phyloP scores from a whole-genome alignment of 2,113 vertebrate genomes.

The Casuarius casuarius region DNA sequence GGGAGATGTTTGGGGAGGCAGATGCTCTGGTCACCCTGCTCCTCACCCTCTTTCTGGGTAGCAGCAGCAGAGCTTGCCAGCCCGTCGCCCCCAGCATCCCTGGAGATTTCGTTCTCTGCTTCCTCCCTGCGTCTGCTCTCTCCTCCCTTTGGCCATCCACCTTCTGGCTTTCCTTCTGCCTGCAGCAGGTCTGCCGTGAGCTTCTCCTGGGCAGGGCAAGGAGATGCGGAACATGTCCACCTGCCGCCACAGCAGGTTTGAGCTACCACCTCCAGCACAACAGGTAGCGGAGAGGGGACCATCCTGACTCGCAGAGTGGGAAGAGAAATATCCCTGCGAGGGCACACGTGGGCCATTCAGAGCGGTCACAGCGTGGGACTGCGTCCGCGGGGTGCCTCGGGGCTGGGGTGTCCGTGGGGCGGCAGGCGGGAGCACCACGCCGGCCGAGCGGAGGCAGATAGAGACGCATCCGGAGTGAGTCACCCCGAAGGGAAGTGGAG shows the following conservation, averaged over 20 bases:
- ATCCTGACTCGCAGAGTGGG: too few relatives aligned
- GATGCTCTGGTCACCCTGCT: not conserved
- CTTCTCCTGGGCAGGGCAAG: accelerated
- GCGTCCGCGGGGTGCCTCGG: accelerated
- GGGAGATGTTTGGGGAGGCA: not conserved
- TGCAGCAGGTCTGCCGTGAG: not conserved
- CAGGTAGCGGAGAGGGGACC: not conserved
- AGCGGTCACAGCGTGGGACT: not conserved
- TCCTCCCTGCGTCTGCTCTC: not conserved
- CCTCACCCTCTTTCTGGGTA: not conserved
- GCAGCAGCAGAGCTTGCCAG: not conserved
- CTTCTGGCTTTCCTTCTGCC: not conserved
- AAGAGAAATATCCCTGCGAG: not conserved
- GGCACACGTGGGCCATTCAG: not conserved
- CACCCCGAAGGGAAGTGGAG: not conserved
- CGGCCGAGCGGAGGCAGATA: not conserved
- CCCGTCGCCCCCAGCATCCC: not conserved
- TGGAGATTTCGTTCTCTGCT: not conserved
- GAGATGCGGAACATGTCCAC: not conserved
- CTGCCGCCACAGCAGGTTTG: not conserved
- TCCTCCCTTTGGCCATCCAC: not conserved
- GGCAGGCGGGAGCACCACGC: not conserved
- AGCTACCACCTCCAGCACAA: not conserved
- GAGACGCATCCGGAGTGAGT: conserved; percentile 8
- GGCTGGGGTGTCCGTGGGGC: accelerated